Base-by-base conservation (phyloP, 2,888 invertebrate genomes). In the Dryobota labecula region DNA sequence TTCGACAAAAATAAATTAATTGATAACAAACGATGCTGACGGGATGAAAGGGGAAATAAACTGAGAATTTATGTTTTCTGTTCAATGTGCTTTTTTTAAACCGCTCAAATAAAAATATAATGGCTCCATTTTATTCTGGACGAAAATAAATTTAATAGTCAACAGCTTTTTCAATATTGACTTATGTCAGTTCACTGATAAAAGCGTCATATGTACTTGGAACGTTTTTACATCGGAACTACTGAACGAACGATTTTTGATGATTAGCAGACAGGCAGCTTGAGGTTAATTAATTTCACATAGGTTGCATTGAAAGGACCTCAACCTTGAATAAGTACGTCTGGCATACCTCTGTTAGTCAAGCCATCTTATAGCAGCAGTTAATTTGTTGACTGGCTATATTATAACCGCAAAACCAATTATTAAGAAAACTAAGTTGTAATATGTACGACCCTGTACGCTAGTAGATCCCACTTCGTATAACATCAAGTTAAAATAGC, bases 21-120 rank as follows among this genome's bases (percentile, higher is more conserved):
- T 70, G 56, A 61, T 69, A 75, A 58, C 60, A 67, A 69, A 62
- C 66, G 57, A 45, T 27, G 47, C 41, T 61, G 68, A 51, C 51
- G 60, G 58, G 51, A 54, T 63, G 57, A 57, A 69, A 57, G 62
- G 61, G 24, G 33, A 76, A 76, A 73, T 70, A 71, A 75, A 80
- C 77, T 74, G 63, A 63, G 57, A 62, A 66, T 74, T 82, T 66
- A 72, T 82, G 67, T 73, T 73, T 65, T 56, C 60, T 60, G 56
- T 72, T 67, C 65, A 57, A 82, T 61, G 63, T 58, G 45, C 45
- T 43, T 63, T 70, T 69, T 45, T 30, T 9, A 49, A 36, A 57
- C 2, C 7, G 20, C 43, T 49, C 20, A 61, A 47, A n/a, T 45
- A 24, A 24, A 51, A 54, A n/a, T 5, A 30, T 57, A 75, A 58